These are phyloP conservation scores for Dendrolimus punctatus DNA, from an alignment of 1,140 invertebrate species.

Conservation along the genomic window DNA sequence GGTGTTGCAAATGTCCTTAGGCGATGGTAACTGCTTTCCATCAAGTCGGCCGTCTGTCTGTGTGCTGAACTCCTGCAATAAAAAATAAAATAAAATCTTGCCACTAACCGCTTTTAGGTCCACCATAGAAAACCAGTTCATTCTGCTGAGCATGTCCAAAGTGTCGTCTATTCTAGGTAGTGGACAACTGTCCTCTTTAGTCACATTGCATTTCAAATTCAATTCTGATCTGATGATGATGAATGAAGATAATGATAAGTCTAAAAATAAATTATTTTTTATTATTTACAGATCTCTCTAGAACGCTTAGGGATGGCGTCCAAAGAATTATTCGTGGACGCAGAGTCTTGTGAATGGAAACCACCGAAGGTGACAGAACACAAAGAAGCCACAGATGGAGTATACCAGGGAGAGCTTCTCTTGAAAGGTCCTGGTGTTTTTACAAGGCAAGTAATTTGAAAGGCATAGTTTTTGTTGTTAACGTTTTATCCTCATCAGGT, in stretches of 20 bases:
- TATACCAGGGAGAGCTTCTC: slow-evolving; percentile 78
- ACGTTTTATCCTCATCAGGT: too few species aligned
- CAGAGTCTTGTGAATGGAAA: slow-evolving; percentile 25
- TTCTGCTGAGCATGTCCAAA: slow-evolving; percentile 19
- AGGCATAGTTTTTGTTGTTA: too few species aligned
- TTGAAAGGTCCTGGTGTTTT: slow-evolving; percentile 86
- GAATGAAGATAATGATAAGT: too few species aligned
- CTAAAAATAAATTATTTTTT: too few species aligned
- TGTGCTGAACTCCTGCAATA: too few species aligned
- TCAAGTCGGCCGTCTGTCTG: too few species aligned
- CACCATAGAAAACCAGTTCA: slow-evolving; percentile 44
- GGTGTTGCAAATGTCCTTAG: too few species aligned
- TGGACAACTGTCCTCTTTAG: slow-evolving; percentile 43
- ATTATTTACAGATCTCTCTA: slow-evolving; percentile 11
- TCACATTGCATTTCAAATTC: too few species aligned
- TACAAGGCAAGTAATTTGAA: slow-evolving; percentile 60
- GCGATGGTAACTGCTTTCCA: too few species aligned
- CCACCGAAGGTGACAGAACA: slow-evolving; percentile 29
- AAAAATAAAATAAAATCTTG: too few species aligned
- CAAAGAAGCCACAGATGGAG: slow-evolving; percentile 16
- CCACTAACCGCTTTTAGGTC: slow-evolving; percentile 47
- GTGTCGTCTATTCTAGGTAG: slow-evolving; percentile 56
- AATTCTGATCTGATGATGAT: too few species aligned
- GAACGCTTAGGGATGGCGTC: slow-evolving; percentile 25
- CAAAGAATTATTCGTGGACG: slow-evolving; percentile 17